Evolutionary conservation across 1,140 invertebrate genomes (phyloP), one percentile per base, ranked within the genome.

Genomic region (Copidosoma floridanum): DNA sequence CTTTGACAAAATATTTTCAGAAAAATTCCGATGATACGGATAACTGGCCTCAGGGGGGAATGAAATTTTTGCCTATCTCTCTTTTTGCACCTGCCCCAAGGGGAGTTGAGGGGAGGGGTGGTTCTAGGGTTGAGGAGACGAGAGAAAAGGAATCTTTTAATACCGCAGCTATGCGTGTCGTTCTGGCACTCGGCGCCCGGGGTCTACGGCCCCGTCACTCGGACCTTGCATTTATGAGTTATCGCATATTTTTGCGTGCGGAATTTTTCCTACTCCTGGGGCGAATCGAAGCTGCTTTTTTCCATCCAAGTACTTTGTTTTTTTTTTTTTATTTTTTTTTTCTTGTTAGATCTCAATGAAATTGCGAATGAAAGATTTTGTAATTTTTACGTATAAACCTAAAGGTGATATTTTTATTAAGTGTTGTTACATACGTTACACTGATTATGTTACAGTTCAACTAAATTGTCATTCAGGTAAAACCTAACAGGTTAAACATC

Each of bases 111-210:
- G 27, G 50, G 10, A 16, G 40, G 21, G 43, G 32, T 10, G 3
- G 26, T 21, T n/a, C 24, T 2, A 44, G n/a, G n/a, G n/a, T n/a
- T n/a, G n/a, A n/a, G n/a, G n/a, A 47, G 44, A 24, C 41, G n/a
- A 44, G 50, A 26, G 38, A 60, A 55, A 62, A 64, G 66, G 68
- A 72, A 72, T 72, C 66, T 69, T n/a, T 70, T 69, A 70, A 72
- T 70, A 70, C 67, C 65, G 21, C 61, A 72, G 66, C 40, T 72
- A 70, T 70, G 68, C 65, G 57, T 32, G 10, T 35, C 35, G 18
- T 20, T 40, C 1, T n/a, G n/a, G n/a, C n/a, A n/a, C n/a, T n/a
- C 8, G 26, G 37, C 18, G n/a, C 29, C 27, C 20, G n/a, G 10
- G 14, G 0, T 12, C 29, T 32, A 32, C 29, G 12, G 29, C 29